Conservation (phyloP, 1,140 invertebrate genomes). For the Drosophila bocki region DNA sequence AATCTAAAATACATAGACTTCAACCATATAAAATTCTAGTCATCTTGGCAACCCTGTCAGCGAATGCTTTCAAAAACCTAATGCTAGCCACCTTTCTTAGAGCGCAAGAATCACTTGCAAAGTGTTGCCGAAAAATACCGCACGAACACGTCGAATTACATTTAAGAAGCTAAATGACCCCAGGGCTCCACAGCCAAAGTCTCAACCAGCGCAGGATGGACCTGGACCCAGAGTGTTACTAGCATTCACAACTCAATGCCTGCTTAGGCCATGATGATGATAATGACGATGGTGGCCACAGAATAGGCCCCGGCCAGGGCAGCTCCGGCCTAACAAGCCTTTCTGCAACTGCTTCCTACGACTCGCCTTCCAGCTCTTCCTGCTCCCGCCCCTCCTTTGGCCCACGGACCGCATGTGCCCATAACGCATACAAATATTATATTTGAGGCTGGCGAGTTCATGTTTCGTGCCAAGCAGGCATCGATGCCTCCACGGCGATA, state of each 20-base stretch:
- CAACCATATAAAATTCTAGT: background rate
- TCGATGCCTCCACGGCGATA: slow-evolving; percentile 62
- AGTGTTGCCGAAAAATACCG: slow-evolving; percentile 76
- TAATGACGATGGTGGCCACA: slow-evolving; percentile 12
- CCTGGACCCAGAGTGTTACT: slow-evolving; percentile 21
- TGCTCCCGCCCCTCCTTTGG: background rate
- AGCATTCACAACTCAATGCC: slow-evolving; percentile 77
- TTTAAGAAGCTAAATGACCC: slow-evolving; percentile 83
- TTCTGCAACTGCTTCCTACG: slow-evolving; percentile 72
- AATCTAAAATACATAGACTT: background rate
- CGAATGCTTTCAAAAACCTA: slow-evolving; percentile 34
- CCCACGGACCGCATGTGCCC: slow-evolving; percentile 17
- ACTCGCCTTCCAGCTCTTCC: slow-evolving; percentile 1
- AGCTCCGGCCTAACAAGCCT: slow-evolving; percentile 61
- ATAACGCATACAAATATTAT: slow-evolving; percentile 80
- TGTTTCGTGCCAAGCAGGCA: slow-evolving; percentile 71
- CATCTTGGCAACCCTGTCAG: slow-evolving; percentile 35
- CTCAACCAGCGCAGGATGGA: slow-evolving; percentile 1
- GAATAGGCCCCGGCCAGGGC: slow-evolving; percentile 1
- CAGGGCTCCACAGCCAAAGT: slow-evolving; percentile 30
- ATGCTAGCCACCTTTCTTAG: slow-evolving; percentile 3
- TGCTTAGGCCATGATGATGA: slow-evolving; percentile 51
- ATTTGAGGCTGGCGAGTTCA: slow-evolving; percentile 51
- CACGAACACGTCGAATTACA: slow-evolving; percentile 77
- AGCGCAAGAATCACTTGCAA: slow-evolving; percentile 64